Conservation (phyloP, 2,888 invertebrate species). For the Drosophila buzzatii region DNA sequence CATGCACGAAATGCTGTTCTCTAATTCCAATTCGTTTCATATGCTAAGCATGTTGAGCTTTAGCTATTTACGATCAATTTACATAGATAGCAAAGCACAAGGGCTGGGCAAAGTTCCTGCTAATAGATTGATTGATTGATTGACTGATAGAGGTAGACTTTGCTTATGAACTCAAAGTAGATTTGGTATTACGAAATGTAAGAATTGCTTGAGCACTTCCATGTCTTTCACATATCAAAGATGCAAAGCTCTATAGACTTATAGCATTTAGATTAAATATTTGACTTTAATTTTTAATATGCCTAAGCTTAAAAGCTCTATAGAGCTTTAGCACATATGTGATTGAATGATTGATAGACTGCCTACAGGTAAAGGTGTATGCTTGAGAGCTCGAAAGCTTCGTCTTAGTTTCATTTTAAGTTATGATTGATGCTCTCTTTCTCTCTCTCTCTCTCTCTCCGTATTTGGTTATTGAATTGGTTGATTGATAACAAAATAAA, state of each 20-base stretch:
- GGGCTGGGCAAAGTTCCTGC: neutral
- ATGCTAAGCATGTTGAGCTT: neutral
- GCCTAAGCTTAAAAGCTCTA: neutral
- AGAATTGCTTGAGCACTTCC: neutral
- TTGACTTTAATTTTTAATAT: too few relatives aligned
- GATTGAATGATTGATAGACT: neutral
- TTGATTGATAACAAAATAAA: neutral
- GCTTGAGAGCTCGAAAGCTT: too few relatives aligned
- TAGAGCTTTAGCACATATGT: too few relatives aligned
- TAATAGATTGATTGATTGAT: too few relatives aligned
- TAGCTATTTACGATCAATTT: neutral
- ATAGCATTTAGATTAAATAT: neutral
- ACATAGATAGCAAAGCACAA: neutral
- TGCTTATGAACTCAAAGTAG: neutral
- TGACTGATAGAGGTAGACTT: neutral
- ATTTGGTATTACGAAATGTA: too few relatives aligned
- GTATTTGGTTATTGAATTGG: neutral
- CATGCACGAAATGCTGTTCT: slow-evolving; percentile 5
- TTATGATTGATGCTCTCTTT: neutral
- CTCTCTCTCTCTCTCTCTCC: too few relatives aligned
- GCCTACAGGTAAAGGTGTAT: too few relatives aligned
- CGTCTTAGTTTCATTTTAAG: neutral
- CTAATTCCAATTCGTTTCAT: neutral
- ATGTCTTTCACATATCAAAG: neutral
- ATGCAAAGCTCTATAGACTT: neutral